Percentiles rank a stretch among this genome's conserved stretches.
Conservation (phyloP, 1,140 invertebrate species). For the Triops longicaudatus region DNA sequence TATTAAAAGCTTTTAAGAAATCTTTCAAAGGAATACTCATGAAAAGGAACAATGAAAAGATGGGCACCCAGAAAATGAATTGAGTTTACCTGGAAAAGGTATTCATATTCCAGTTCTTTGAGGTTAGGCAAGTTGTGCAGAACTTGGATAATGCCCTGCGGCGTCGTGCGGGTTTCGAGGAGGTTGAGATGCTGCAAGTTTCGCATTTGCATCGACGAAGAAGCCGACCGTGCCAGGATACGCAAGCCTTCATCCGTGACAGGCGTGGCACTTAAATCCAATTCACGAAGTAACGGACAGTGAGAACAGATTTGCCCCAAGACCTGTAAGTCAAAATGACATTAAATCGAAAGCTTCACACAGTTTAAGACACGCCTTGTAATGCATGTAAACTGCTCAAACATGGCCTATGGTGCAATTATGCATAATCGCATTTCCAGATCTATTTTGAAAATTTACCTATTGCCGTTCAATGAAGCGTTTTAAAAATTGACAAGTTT, state of each 20-base stretch:
- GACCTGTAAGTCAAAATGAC: slow-evolving; percentile 30
- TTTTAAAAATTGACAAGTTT: no score
- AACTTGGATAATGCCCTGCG: slow-evolving; percentile 33
- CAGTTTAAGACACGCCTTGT: no score
- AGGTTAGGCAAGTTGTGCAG: slow-evolving; percentile 34
- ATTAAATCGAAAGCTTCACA: not conserved
- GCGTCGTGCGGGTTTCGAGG: slow-evolving; percentile 34
- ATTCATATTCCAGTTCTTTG: slow-evolving; percentile 37
- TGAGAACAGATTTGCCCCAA: slow-evolving; percentile 33
- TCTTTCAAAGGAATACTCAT: no score
- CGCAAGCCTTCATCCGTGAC: slow-evolving; percentile 36
- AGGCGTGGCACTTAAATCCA: slow-evolving; percentile 36
- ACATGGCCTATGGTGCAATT: no score
- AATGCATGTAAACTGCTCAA: no score
- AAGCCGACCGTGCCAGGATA: slow-evolving; percentile 31
- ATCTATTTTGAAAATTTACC: no score
- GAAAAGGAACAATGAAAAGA: no score
- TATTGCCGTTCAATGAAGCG: no score
- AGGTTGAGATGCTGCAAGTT: slow-evolving; percentile 34
- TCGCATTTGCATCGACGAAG: slow-evolving; percentile 29
- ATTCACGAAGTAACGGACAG: slow-evolving; percentile 34
- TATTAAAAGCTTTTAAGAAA: no score
- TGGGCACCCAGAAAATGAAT: no score
- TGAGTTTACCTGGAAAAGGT: slow-evolving; percentile 34
- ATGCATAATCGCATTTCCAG: no score